Evolutionary conservation across 92 coral and sea anemone species (phyloP).

Genomic region (Heliopora coerulea): DNA sequence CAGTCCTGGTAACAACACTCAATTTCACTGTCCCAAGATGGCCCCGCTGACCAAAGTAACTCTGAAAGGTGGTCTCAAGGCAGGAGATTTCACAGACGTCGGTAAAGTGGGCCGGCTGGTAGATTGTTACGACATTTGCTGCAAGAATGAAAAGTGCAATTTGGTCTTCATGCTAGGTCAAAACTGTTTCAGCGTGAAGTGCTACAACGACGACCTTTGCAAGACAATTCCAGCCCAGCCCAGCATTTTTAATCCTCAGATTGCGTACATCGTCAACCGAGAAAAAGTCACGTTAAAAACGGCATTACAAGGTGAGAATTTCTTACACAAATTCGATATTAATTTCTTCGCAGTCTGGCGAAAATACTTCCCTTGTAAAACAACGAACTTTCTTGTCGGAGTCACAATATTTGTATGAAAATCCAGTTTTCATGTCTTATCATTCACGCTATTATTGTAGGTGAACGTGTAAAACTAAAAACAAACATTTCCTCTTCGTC

Average conservation of each 20-base stretch:
- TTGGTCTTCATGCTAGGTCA: conserved; percentile 98
- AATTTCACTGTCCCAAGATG: conserved; percentile 71
- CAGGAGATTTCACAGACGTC: conserved; percentile 97
- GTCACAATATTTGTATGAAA: too few relatives aligned
- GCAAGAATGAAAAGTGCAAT: conserved; percentile 81
- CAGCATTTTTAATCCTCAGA: conserved; percentile 96
- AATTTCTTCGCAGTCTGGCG: too few relatives aligned
- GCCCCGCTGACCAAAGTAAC: conserved; percentile 87
- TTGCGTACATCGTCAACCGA: conserved; percentile 84
- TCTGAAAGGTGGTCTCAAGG: conserved; percentile 93
- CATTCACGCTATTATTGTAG: too few relatives aligned
- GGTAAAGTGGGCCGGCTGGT: conserved; percentile 91
- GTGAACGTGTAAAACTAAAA: too few relatives aligned
- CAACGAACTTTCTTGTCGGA: too few relatives aligned
- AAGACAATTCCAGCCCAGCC: conserved; percentile 96
- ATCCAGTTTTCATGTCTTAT: neutral
- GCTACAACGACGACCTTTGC: conserved; percentile 79
- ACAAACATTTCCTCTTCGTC: too few relatives aligned
- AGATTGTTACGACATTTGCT: conserved; percentile 93
- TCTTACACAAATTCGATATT: neutral
- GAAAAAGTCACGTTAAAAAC: conserved; percentile 44
- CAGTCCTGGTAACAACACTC: conserved; percentile 53
- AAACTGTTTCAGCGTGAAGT: conserved; percentile 94
- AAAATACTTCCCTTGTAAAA: too few relatives aligned
- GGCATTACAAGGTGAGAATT: conserved; percentile 24